A percentile compares a stretch with the other conserved stretches of the same genome.
Evolutionary conservation across 2,797 vertebrate species (phyloP).

Genomic region (Clamator glandarius): DNA sequence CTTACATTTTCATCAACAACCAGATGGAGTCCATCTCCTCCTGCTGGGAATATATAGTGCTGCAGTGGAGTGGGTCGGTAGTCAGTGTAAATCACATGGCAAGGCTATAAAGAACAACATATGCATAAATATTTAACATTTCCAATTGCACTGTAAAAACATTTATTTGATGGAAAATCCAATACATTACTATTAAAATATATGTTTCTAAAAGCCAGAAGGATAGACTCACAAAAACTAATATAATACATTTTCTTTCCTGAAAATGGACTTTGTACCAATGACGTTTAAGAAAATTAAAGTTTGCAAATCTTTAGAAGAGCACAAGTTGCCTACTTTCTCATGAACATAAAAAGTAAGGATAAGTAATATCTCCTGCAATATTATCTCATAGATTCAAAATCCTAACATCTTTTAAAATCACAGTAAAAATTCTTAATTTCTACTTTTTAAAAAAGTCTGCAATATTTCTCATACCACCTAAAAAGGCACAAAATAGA

Average conservation of each 20-base stretch:
- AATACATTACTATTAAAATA: not conserved
- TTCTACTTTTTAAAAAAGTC: not conserved
- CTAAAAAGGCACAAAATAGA: not conserved
- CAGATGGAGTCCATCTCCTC: conserved; percentile 96
- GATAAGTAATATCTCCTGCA: not conserved
- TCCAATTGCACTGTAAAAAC: not conserved
- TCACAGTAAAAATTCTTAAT: not conserved
- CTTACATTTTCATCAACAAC: conserved; percentile 99
- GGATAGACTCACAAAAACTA: not conserved
- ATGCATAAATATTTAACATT: not conserved
- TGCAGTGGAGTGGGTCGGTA: conserved; percentile 97
- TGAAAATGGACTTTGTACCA: not conserved
- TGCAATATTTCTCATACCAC: not conserved
- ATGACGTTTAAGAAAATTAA: not conserved
- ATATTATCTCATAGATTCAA: not conserved
- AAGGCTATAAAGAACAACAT: conserved; percentile 81
- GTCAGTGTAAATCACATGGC: conserved; percentile 98
- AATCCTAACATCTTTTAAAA: not conserved
- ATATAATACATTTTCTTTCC: not conserved
- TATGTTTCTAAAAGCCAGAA: not conserved
- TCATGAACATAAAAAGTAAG: not conserved
- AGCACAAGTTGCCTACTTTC: not conserved
- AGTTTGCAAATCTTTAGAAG: not conserved
- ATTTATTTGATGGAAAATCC: not conserved
- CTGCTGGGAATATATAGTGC: conserved; percentile 98